These are phyloP conservation scores for Brachypteracias leptosomus DNA, from an alignment of 2,113 vertebrate species.

Conservation along the genomic window DNA sequence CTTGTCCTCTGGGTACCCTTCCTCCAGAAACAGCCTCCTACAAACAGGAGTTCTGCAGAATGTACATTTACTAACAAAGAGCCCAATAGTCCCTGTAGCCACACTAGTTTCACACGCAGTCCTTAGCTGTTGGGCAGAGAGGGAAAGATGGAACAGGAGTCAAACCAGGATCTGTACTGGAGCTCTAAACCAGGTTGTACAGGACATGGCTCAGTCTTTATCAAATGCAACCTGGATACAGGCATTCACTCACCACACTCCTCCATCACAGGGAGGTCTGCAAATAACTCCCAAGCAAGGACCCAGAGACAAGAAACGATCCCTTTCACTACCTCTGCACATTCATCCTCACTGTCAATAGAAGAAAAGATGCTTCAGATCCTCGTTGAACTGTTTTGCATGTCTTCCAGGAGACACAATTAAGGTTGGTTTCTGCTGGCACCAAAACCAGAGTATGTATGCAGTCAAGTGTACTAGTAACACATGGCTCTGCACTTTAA, in stretches of 20 bases:
- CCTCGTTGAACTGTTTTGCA: slow-evolving; percentile 8
- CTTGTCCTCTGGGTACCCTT: neutral
- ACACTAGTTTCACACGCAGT: neutral
- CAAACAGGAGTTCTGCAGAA: neutral
- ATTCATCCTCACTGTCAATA: slow-evolving; percentile 24
- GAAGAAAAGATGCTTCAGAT: slow-evolving; percentile 47
- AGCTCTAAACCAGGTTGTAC: neutral
- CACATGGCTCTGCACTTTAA: slow-evolving; percentile 54
- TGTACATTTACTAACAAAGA: neutral
- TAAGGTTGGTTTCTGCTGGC: slow-evolving; percentile 41
- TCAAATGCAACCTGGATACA: neutral
- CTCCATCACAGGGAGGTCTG: neutral
- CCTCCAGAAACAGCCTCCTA: neutral
- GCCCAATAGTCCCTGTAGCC: neutral
- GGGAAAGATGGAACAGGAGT: neutral
- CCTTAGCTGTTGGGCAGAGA: neutral
- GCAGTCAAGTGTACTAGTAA: slow-evolving; percentile 35
- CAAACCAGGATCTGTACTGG: neutral
- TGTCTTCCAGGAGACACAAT: slow-evolving; percentile 52
- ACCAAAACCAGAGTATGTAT: neutral
- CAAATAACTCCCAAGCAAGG: neutral
- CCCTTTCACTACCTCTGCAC: slow-evolving; percentile 7
- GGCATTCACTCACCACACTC: neutral
- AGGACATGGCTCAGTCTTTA: neutral
- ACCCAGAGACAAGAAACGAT: neutral